These are phyloP conservation scores for Cheilinus undulatus DNA, from an alignment of 2,113 vertebrate species.

Conservation along the genomic window DNA sequence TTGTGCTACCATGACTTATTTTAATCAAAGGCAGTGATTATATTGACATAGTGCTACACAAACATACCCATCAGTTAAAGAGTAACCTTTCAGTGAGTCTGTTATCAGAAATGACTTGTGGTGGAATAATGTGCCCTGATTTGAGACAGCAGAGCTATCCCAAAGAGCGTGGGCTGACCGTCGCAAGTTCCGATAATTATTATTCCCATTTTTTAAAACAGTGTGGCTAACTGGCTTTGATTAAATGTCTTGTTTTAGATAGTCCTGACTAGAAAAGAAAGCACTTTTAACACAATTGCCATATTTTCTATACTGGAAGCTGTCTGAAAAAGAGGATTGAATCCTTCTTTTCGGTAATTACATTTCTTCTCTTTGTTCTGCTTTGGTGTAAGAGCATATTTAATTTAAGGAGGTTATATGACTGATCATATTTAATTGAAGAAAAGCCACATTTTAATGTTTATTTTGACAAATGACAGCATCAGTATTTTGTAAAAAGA, in stretches of 20 bases:
- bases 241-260: slow-evolving; percentile 12
- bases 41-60: slow-evolving; percentile 7
- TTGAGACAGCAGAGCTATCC: slow-evolving; percentile 51
- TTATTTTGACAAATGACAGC: slow-evolving; percentile 27
- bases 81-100: slow-evolving; percentile 35
- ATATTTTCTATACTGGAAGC: slow-evolving; percentile 45
- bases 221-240: slow-evolving; percentile 15
- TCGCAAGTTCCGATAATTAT: slow-evolving; percentile 37
- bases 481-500: slow-evolving; percentile 21
- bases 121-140: slow-evolving; percentile 18
- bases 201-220: slow-evolving; percentile 10
- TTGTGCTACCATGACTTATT: slow-evolving; percentile 16
- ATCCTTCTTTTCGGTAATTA: slow-evolving; percentile 63
- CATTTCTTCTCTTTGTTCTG: slow-evolving; percentile 54
- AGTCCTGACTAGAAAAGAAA: slow-evolving; percentile 56
- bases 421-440: slow-evolving; percentile 27
- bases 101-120: slow-evolving; percentile 11
- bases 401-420: slow-evolving; percentile 59
- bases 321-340: slow-evolving; percentile 62
- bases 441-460: slow-evolving; percentile 25
- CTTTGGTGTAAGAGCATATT: slow-evolving; percentile 55
- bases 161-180: slow-evolving; percentile 13
- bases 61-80: slow-evolving; percentile 18
- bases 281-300: slow-evolving; percentile 69
- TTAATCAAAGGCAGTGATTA: slow-evolving; percentile 41